phyloP scores from a whole-genome alignment of 2,113 vertebrate genomes.

The Sapayoa aenigma region DNA sequence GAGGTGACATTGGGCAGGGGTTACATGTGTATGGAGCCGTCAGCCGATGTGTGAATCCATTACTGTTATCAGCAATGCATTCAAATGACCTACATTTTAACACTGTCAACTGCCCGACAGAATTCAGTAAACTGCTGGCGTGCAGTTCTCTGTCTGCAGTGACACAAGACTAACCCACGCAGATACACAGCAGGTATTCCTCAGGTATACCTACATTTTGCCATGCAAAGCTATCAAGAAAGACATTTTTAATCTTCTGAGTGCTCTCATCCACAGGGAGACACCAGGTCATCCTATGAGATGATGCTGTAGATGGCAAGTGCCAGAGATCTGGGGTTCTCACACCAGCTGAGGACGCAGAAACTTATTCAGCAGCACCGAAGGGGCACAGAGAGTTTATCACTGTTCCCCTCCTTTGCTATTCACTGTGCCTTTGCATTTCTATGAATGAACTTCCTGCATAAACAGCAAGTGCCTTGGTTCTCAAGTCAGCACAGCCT shows the following conservation, averaged over 20 bases:
- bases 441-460: background rate
- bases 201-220: background rate
- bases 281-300: background rate
- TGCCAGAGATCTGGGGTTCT: background rate
- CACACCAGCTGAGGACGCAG: background rate
- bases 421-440: background rate
- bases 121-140: constrained; percentile 13
- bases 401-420: background rate
- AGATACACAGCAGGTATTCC: background rate
- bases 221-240: background rate
- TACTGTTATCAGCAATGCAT: constrained; percentile 54
- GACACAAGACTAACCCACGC: background rate
- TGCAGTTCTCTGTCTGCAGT: background rate
- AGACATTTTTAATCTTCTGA: background rate
- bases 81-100: constrained; percentile 63
- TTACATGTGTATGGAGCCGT: constrained; percentile 23
- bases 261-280: background rate
- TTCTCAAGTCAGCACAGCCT: background rate
- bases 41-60: constrained; percentile 49
- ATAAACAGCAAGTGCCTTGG: background rate
- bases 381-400: background rate
- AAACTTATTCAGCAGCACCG: background rate
- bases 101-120: background rate
- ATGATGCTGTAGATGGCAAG: background rate
- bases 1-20: constrained; percentile 55